These are phyloP conservation scores for Camptogramma bilineatum DNA, from an alignment of 2,888 invertebrate genomes.

Conservation along the genomic window DNA sequence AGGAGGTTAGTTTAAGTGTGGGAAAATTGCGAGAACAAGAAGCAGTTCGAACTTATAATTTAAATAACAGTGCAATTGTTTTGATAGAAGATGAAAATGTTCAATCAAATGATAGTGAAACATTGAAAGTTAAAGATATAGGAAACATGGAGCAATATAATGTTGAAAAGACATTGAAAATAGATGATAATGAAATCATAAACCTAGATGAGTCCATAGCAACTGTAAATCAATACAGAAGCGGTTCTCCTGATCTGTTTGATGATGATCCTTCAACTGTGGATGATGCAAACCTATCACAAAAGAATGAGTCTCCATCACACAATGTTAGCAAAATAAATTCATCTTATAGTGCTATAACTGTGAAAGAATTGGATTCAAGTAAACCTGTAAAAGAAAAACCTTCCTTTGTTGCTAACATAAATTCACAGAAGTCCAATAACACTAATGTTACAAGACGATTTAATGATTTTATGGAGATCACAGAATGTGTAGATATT, in stretches of 20 bases:
- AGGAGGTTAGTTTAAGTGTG: constrained; percentile 15
- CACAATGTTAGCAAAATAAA: constrained; percentile 27
- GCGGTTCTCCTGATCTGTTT: constrained; percentile 79
- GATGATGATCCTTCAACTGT: constrained; percentile 70
- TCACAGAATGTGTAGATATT: constrained; percentile 64
- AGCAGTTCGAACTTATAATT: constrained; percentile 3
- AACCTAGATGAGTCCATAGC: constrained; percentile 27
- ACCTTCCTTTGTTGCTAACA: not conserved
- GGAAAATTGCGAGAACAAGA: constrained; percentile 1
- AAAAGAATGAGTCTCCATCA: constrained; percentile 36
- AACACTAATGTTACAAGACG: constrained; percentile 53
- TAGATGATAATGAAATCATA: constrained; percentile 14
- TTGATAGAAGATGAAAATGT: constrained; percentile 22
- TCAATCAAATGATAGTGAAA: not conserved
- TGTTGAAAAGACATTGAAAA: constrained; percentile 7
- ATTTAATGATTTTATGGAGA: constrained; percentile 71
- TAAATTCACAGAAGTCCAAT: constrained; percentile 44
- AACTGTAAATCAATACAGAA: constrained; percentile 51
- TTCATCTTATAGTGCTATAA: constrained; percentile 51
- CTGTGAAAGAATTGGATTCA: constrained; percentile 60
- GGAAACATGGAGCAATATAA: not conserved
- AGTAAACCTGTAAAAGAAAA: constrained; percentile 13
- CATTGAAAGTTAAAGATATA: constrained; percentile 3
- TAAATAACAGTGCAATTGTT: constrained; percentile 23
- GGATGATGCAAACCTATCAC: constrained; percentile 28